Evolutionary conservation across 2,797 vertebrate species (phyloP).

Genomic region (Podarcis lilfordi): DNA sequence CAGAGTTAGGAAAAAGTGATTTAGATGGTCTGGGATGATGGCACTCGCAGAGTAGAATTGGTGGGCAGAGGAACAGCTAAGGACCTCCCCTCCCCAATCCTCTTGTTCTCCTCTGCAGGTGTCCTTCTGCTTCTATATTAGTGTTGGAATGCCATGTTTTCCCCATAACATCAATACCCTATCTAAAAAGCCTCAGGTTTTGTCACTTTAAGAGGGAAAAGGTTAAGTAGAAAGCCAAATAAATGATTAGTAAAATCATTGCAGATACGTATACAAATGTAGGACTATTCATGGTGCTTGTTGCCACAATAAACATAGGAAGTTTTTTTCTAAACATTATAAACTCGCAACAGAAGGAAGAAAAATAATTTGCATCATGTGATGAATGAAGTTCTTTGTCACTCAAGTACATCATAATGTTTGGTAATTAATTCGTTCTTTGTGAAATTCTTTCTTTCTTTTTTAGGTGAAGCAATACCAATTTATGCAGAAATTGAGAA

Average conservation of each 20-base stretch:
- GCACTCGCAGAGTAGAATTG: not conserved
- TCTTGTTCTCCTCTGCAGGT: not conserved
- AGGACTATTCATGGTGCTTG: too few species aligned
- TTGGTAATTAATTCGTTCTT: constrained; percentile 47
- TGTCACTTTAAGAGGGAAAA: not conserved
- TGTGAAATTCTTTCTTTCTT: not conserved
- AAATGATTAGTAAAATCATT: not conserved
- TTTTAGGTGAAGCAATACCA: constrained; percentile 83
- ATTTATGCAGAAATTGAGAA: constrained; percentile 88
- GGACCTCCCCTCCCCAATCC: too few species aligned
- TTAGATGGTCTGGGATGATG: not conserved
- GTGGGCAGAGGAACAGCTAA: not conserved
- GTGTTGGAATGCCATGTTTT: not conserved
- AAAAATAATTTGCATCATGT: not conserved
- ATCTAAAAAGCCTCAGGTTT: not conserved
- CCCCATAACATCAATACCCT: not conserved
- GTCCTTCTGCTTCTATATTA: not conserved
- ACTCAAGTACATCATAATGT: constrained; percentile 41
- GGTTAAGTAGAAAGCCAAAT: not conserved
- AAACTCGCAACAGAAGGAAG: not conserved
- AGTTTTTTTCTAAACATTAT: not conserved
- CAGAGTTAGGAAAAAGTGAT: not conserved
- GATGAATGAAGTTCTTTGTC: constrained; percentile 37
- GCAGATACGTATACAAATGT: not conserved
- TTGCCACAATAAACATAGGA: not conserved